These are phyloP conservation scores for Acridotheres tristis DNA, from an alignment of 2,797 vertebrate genomes.

Conservation along the genomic window DNA sequence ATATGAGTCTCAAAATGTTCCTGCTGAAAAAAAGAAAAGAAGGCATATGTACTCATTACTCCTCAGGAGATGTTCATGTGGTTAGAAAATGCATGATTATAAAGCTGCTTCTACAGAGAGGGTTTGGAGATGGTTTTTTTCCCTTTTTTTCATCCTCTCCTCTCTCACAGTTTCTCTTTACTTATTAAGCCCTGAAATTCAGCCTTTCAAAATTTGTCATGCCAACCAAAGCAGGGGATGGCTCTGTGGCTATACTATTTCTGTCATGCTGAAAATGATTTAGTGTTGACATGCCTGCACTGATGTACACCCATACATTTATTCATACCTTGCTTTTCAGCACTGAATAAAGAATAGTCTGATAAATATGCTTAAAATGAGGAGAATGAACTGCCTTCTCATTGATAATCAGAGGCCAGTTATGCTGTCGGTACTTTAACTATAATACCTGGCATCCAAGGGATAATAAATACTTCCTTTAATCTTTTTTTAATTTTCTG, in stretches of 20 bases:
- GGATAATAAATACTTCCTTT: constrained; percentile 8
- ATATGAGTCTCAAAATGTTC: neutral
- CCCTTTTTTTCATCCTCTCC: neutral
- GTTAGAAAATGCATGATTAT: neutral
- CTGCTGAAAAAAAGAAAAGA: neutral
- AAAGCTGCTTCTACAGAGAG: neutral
- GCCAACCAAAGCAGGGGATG: neutral
- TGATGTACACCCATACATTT: neutral
- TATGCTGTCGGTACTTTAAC: neutral
- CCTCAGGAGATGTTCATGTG: neutral
- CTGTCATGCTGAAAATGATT: neutral
- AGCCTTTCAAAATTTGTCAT: neutral
- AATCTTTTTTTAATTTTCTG: constrained; percentile 16
- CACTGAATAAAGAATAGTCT: neutral
- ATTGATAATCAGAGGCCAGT: neutral
- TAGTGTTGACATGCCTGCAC: neutral
- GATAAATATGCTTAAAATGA: neutral
- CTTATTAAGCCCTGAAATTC: neutral
- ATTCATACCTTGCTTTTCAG: neutral
- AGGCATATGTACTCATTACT: neutral
- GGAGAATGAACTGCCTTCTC: neutral
- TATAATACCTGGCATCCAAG: neutral
- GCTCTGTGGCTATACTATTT: neutral
- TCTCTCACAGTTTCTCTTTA: neutral
- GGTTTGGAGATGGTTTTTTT: neutral